Conservation (phyloP, 2,113 vertebrate species). For the Sterna hirundo region DNA sequence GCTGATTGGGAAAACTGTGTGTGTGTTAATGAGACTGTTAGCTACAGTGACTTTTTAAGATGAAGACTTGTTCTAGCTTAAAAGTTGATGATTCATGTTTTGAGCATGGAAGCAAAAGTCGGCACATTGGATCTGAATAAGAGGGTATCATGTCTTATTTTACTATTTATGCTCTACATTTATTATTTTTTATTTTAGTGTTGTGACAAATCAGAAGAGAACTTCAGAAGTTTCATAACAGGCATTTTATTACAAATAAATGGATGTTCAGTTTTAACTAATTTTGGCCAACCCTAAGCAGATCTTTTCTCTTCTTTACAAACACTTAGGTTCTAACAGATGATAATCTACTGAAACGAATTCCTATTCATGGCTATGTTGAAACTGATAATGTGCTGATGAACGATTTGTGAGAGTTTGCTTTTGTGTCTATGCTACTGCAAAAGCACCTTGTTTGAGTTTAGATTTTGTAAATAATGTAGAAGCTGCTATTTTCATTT, state of each 20-base stretch:
- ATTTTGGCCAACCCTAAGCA: neutral
- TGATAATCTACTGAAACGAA: neutral
- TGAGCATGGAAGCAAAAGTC: neutral
- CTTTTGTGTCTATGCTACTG: neutral
- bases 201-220: neutral
- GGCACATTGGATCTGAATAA: neutral
- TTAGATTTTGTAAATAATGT: neutral
- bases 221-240: neutral
- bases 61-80: neutral
- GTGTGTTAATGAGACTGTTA: neutral
- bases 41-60: neutral
- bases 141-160: rapidly evolving
- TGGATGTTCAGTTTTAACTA: neutral
- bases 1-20: neutral
- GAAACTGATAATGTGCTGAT: neutral
- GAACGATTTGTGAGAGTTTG: neutral
- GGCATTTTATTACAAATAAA: neutral
- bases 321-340: neutral
- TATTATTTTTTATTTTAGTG: neutral
- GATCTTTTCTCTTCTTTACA: neutral
- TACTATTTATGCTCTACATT: neutral
- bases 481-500: neutral
- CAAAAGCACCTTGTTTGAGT: neutral
- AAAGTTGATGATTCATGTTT: neutral
- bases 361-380: neutral